Conservation (phyloP, 2,113 vertebrate species). For the Pithys albifrons region DNA sequence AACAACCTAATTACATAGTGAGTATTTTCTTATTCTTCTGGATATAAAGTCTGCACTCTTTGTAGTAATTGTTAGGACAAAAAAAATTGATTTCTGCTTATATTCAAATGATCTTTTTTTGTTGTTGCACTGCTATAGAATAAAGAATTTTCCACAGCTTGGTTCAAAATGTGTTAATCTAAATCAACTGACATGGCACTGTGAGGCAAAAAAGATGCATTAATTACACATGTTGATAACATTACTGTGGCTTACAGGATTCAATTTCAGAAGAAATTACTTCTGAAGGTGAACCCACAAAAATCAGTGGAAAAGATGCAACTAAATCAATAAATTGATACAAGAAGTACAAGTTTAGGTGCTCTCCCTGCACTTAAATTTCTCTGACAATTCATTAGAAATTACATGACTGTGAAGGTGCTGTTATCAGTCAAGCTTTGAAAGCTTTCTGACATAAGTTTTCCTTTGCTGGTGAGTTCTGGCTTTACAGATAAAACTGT, state of each 20-base stretch:
- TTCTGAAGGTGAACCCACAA: background rate
- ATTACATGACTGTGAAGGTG: background rate
- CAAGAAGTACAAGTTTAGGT: background rate
- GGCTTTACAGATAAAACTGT: background rate
- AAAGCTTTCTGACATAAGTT: background rate
- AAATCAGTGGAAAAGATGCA: background rate
- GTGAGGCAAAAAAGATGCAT: background rate
- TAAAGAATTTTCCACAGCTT: background rate
- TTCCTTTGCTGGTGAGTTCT: background rate
- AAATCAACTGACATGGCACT: background rate
- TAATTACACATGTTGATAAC: background rate
- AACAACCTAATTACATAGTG: background rate
- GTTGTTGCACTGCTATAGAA: background rate
- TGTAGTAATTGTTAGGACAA: background rate
- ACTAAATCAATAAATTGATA: background rate
- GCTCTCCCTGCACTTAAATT: background rate
- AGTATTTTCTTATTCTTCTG: background rate
- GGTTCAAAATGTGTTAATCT: background rate
- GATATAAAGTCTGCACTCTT: background rate
- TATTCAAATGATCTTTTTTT: background rate
- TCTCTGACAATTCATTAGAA: background rate
- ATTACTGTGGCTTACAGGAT: background rate
- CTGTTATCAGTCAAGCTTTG: background rate
- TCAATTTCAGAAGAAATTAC: background rate
- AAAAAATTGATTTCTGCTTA: background rate